Evolutionary conservation across 2,888 invertebrate genomes (phyloP), one percentile per base, ranked within the genome.

Genomic region (Acanthopleura granulata): DNA sequence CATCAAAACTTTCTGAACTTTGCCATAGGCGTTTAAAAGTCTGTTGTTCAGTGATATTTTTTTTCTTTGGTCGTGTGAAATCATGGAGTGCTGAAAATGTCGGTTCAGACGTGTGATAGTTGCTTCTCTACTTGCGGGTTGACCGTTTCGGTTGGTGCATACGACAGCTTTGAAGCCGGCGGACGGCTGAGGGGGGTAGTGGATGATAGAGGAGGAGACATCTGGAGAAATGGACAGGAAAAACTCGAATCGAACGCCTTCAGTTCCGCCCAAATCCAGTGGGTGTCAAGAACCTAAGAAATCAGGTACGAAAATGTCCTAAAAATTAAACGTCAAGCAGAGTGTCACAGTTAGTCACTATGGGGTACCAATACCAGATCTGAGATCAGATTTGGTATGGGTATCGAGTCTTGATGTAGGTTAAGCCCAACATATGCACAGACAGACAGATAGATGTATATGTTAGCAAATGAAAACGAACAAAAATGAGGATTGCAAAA

Each of bases 51-150:
- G 22, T 66, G 6, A 27, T 66, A 27, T 27, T 73, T 77, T 79
- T 80, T 79, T 78, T 62, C 72, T 75, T 75, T 79, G 77, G 72
- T 77, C 70, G 70, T 75, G 81, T 78, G 75, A 78, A 80, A 85
- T 80, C 82, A 86, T 86, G 85, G 85, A 83, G 82, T 82, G 82
- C 77, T 86, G 80, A 86, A 83, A 79, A 85, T 85, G 85, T 75
- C 75, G 18, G 22, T 66, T n/a, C 49, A 62, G n/a, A 18, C 22
- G 51, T 49, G 49, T 49, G 62, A 25, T 50, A 16, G 69, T n/a
- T 49, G 29, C 40, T 30, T 61, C 30, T 49, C 66, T 27, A 40
- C 49, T 22, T 49, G 62, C 49, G 49, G 62, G 49, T 22, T 0
- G 15, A 25, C 72, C 72, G 72, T 29, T 74, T 30, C 18, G 66